These are phyloP conservation scores for Aplochiton taeniatus DNA, from an alignment of 2,797 vertebrate species.

Conservation along the genomic window DNA sequence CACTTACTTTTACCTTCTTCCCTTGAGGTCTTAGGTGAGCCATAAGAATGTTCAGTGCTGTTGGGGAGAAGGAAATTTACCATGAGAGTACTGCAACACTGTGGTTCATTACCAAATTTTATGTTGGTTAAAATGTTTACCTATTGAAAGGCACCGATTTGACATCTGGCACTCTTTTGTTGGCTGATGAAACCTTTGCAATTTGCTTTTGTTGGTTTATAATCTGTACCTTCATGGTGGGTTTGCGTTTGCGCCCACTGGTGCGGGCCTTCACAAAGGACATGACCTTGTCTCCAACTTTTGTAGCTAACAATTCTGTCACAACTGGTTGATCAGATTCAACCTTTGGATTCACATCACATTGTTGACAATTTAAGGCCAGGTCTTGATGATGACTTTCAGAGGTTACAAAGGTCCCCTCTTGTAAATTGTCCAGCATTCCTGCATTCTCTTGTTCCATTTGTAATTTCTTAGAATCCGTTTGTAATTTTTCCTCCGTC, in stretches of 20 bases:
- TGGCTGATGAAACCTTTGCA: slow-evolving; percentile 30
- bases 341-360: not conserved
- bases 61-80: slow-evolving; percentile 14
- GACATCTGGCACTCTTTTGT: slow-evolving; percentile 31
- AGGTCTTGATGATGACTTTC: not conserved
- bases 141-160: slow-evolving; percentile 18
- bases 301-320: not conserved
- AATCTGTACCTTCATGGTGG: slow-evolving; percentile 64
- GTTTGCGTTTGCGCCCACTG: slow-evolving; percentile 59
- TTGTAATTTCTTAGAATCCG: not conserved
- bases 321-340: slow-evolving; percentile 1
- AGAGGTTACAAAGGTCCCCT: not conserved
- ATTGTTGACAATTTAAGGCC: not conserved
- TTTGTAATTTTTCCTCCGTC: not conserved
- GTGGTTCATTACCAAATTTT: too few species aligned
- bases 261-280: slow-evolving; percentile 45
- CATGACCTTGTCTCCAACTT: not conserved
- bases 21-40: slow-evolving; percentile 41
- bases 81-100: too few species aligned
- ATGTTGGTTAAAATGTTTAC: not conserved
- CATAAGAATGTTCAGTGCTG: slow-evolving; percentile 66
- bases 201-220: slow-evolving; percentile 57
- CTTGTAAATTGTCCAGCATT: not conserved
- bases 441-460: not conserved
- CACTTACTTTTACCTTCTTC: slow-evolving; percentile 45